Evolutionary conservation across 2,797 vertebrate species (phyloP), one percentile per base, ranked within the genome.

Genomic region (Falco cherrug): DNA sequence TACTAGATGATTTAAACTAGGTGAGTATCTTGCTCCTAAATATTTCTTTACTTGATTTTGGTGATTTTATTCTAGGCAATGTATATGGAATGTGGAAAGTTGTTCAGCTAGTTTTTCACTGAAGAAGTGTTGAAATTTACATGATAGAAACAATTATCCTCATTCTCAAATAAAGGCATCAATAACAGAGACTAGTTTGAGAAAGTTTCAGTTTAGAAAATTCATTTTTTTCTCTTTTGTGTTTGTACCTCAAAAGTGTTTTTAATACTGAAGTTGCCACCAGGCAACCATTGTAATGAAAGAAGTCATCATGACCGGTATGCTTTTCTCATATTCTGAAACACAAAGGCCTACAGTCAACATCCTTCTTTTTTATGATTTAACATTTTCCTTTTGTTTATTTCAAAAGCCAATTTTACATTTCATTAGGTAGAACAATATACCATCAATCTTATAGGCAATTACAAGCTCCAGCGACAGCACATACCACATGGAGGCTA

Each of bases 391-490:
- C 47, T 84, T 76, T 73, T 71, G n/a, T 92, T 89, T 28, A 90
- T 95, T 94, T 95, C 37, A 64, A 85, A 95, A 84, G 26, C 17
- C 57, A 90, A n/a, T 92, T 97, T 96, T 94, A 74, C 54, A 93
- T 96, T 93, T 96, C 87, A 84, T 92, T 76, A 89, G 54, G 65
- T 86, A 87, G 61, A 89, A 81, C 29, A 93, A 64, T 71, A 89
- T 71, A 8, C 18, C 25, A 64, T 89, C 57, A 73, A 31, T 92
- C 83, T 93, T 56, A 53, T 0, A 85, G 53, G 65, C 28, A 90
- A 84, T 93, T 61, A 73, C 22, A 85, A 57, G 35, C 31, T 69
- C 64, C 51, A 81, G n/a, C 3, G 7, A 43, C 35, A 89, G 13
- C 28, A 53, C 28, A 61, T 9, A 82, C 19, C 45, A 69, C 22